These are phyloP conservation scores for Polyommatus icarus DNA, from an alignment of 2,888 invertebrate genomes.

Conservation along the genomic window DNA sequence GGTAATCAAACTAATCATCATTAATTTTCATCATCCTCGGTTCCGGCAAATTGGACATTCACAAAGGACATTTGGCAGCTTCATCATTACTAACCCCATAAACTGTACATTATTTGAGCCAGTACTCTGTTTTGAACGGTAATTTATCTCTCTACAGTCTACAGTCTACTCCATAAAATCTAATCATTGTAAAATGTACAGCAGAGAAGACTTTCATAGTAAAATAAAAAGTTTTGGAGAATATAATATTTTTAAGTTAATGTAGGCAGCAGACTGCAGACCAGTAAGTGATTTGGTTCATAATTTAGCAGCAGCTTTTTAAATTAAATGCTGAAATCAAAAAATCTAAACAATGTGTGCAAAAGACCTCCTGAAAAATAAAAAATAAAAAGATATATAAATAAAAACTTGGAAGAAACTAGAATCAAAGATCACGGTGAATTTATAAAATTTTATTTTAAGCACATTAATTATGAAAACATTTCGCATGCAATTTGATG, in stretches of 20 bases:
- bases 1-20: too few species aligned
- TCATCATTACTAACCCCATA: too few species aligned
- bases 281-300: neutral
- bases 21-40: too few species aligned
- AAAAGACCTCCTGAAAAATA: constrained; percentile 47
- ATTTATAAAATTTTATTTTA: constrained; percentile 67
- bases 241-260: neutral
- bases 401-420: constrained; percentile 16
- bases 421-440: constrained; percentile 44
- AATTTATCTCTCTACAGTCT: too few species aligned
- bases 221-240: neutral
- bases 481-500: constrained; percentile 64
- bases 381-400: neutral
- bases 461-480: constrained; percentile 71
- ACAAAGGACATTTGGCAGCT: too few species aligned
- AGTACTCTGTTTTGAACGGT: neutral
- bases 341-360: constrained; percentile 72
- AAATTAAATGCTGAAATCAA: constrained; percentile 56
- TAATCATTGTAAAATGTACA: too few species aligned
- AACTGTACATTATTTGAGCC: too few species aligned
- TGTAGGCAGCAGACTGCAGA: neutral
- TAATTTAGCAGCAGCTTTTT: neutral
- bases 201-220: too few species aligned
- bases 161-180: too few species aligned
- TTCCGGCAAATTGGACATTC: too few species aligned